Conservation (phyloP, 2,113 vertebrate species). For the Anthoscopus minutus region DNA sequence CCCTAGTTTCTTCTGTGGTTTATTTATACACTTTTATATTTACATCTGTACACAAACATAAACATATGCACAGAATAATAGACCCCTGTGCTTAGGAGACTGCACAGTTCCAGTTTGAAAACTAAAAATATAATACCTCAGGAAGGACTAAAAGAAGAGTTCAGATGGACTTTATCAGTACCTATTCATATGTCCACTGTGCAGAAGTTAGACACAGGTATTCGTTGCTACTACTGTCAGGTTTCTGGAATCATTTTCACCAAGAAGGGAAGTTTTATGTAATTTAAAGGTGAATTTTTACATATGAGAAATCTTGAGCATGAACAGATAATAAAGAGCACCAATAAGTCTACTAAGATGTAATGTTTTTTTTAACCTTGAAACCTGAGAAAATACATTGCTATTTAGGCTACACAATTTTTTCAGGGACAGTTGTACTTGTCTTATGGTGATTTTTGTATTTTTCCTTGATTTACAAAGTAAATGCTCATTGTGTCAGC, state of each 20-base stretch:
- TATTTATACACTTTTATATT: not conserved
- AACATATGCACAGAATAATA: not conserved
- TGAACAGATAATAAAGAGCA: not conserved
- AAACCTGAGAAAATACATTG: not conserved
- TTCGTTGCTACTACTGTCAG: not conserved
- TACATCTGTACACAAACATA: not conserved
- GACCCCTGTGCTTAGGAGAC: not conserved
- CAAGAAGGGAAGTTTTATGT: not conserved
- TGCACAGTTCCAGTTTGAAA: not conserved
- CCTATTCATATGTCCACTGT: not conserved
- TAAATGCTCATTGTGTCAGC: not conserved
- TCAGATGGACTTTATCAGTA: not conserved
- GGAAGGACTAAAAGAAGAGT: not conserved
- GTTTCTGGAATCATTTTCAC: not conserved
- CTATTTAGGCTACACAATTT: not conserved
- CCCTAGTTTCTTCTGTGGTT: not conserved
- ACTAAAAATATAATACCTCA: not conserved
- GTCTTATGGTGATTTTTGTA: not conserved
- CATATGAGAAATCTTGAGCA: not conserved
- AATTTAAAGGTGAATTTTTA: not conserved
- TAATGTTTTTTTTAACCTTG: not conserved
- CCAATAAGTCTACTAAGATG: not conserved
- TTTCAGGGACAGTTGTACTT: not conserved
- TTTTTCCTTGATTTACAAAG: not conserved
- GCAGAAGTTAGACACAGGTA: not conserved